Evolutionary conservation across 2,888 invertebrate species (phyloP), one percentile per base, ranked within the genome.

Genomic region (Orchesella flavescens): DNA sequence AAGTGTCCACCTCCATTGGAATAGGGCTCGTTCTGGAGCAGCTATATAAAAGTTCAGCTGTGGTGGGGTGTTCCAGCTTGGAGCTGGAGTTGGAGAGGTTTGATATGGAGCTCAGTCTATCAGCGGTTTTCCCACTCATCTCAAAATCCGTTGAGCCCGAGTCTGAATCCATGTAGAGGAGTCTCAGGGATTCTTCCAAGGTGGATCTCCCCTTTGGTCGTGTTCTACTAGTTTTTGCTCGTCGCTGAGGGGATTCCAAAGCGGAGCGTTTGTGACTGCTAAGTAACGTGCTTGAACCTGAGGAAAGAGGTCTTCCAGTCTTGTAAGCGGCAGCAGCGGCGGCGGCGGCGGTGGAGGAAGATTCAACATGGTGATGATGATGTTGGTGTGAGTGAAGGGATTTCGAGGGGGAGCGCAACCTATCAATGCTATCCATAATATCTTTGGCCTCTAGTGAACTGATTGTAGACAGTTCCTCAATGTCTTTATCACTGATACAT

Each of bases 401-500:
- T 79, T 84, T 84, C 0, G 74, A 73, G 7, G 73, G 73, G 5
- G 77, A 76, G 17, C 76, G 80, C 72, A 82, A 80, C 74, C 85
- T 85, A 65, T 85, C 85, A 61, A 84, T 76, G 77, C 84, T 85
- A 69, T 84, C 85, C 77, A 85, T 82, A 53, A 84, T 83, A 69
- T 86, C 86, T 76, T 81, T 83, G 53, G 86, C 80, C 73, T 95
- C 94, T 90, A 95, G 93, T 86, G 94, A 93, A 91, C 94, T 94
- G 90, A 95, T 92, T 89, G 93, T 92, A 87, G 94, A 93, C 87
- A 95, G 91, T 91, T 95, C 94, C 86, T 94, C 94, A 88, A 95
- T 91, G 90, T 95, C 95, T 90, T 94, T 93, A 90, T 95, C 95
- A 89, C 93, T 94, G 87, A 95, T 93, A 89, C 93, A 94, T 7